Evolutionary conservation across 2,888 invertebrate genomes (phyloP).

Genomic region (Biston betularia): DNA sequence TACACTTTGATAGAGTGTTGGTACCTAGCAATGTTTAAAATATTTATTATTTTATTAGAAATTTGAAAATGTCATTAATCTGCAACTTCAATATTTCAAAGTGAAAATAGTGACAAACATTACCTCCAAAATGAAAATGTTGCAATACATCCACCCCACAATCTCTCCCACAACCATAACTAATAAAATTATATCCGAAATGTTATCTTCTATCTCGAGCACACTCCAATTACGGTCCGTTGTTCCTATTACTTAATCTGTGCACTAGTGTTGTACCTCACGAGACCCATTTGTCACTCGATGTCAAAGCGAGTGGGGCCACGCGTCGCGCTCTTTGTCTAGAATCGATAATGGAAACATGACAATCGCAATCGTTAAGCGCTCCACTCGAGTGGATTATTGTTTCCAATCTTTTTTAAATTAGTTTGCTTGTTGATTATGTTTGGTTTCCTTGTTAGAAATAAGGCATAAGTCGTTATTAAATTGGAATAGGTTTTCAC

Average conservation of each 20-base stretch:
- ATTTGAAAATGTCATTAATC: no score
- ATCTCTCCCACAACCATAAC: constrained; percentile 9
- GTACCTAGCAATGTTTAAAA: no score
- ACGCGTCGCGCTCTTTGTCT: constrained; percentile 30
- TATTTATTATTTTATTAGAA: no score
- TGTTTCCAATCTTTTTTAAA: constrained; percentile 39
- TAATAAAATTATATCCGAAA: constrained; percentile 33
- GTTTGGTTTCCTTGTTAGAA: no score
- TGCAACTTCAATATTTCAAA: no score
- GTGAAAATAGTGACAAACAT: no score
- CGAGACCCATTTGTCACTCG: constrained; percentile 65
- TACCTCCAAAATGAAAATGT: no score
- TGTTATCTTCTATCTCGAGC: constrained; percentile 38
- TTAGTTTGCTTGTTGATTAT: constrained; percentile 21
- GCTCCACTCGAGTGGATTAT: constrained; percentile 39
- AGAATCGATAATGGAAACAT: constrained; percentile 46
- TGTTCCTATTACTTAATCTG: constrained; percentile 6
- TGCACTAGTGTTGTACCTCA: constrained; percentile 37
- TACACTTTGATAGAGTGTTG: no score
- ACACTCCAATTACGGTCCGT: constrained; percentile 39
- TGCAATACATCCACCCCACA: neutral
- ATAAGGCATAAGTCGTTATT: no score
- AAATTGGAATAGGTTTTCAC: no score
- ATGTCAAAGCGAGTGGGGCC: constrained; percentile 65
- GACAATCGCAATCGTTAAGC: constrained; percentile 42